Conservation (phyloP, 1,140 invertebrate genomes). For the Phenacoccus solenopsis region DNA sequence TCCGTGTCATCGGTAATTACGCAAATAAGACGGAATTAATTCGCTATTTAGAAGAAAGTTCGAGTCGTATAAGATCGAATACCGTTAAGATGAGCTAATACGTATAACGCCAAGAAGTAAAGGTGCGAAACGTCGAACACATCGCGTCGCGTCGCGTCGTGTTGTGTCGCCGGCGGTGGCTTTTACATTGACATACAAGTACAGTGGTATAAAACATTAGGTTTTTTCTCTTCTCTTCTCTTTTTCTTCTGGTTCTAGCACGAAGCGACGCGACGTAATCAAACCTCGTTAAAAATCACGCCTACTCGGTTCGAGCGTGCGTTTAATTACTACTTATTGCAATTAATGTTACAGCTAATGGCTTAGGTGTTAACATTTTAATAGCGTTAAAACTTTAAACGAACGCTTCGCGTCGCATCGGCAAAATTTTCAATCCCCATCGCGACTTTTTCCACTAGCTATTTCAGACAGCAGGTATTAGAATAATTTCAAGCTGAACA, state of each 20-base stretch:
- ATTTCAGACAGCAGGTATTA: too few relatives aligned
- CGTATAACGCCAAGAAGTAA: neutral
- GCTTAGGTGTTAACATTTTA: neutral
- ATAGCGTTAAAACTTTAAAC: neutral
- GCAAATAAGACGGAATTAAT: slow-evolving; percentile 8
- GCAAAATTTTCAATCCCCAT: too few relatives aligned
- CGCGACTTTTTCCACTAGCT: too few relatives aligned
- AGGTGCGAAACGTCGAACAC: neutral
- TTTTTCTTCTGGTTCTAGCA: too few relatives aligned
- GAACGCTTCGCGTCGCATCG: too few relatives aligned
- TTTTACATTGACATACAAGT: neutral
- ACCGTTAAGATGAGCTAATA: neutral
- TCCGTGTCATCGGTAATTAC: slow-evolving; percentile 13
- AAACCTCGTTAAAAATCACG: neutral
- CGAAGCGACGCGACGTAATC: neutral
- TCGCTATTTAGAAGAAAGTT: slow-evolving; percentile 7
- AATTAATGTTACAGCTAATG: neutral
- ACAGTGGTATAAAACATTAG: too few relatives aligned
- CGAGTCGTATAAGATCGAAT: neutral
- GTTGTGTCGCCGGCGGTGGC: too few relatives aligned
- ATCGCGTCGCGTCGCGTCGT: too few relatives aligned
- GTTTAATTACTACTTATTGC: neutral
- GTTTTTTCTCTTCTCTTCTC: too few relatives aligned
- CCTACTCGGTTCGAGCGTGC: neutral
- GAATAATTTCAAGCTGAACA: too few relatives aligned